Evolutionary conservation across 1,140 invertebrate species (phyloP).

Genomic region (Notospermus geniculatus): DNA sequence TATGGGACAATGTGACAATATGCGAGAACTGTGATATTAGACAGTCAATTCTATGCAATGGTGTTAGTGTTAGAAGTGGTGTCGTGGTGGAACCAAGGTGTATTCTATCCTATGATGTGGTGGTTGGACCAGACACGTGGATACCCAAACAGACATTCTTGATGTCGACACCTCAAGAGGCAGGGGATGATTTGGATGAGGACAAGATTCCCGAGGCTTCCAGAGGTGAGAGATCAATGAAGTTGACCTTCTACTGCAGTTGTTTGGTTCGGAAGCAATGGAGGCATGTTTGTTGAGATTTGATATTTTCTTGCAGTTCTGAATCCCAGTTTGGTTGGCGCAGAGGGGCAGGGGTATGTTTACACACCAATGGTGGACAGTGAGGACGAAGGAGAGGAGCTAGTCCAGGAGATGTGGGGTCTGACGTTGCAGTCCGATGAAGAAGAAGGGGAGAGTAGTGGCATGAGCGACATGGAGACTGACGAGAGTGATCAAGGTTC

Average conservation of each 20-base stretch:
- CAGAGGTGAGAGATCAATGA: too few relatives aligned
- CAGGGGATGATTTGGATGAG: conserved; percentile 29
- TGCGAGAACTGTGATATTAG: conserved; percentile 69
- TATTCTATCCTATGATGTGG: conserved; percentile 62
- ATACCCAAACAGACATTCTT: conserved; percentile 37
- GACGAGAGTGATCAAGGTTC: conserved; percentile 19
- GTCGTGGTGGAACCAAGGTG: conserved; percentile 54
- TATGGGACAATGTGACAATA: conserved; percentile 73
- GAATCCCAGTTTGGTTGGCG: neutral
- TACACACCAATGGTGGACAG: conserved; percentile 32
- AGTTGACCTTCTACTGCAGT: too few relatives aligned
- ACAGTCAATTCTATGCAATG: conserved; percentile 48
- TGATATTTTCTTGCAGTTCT: conserved; percentile 3
- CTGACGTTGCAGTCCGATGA: conserved; percentile 45
- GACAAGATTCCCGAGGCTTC: conserved; percentile 12
- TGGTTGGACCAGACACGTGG: conserved; percentile 35
- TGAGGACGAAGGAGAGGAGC: conserved; percentile 41
- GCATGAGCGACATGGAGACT: conserved; percentile 18
- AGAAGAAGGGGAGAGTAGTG: conserved; percentile 30
- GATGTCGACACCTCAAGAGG: conserved; percentile 25
- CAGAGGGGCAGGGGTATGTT: conserved; percentile 55
- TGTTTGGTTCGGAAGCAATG: too few relatives aligned
- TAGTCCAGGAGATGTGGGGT: conserved; percentile 41
- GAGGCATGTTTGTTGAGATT: too few relatives aligned
- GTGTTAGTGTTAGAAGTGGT: conserved; percentile 31